Evolutionary conservation across 2,888 invertebrate species (phyloP), one percentile per base, ranked within the genome.

Genomic region (Perithous albicinctus): DNA sequence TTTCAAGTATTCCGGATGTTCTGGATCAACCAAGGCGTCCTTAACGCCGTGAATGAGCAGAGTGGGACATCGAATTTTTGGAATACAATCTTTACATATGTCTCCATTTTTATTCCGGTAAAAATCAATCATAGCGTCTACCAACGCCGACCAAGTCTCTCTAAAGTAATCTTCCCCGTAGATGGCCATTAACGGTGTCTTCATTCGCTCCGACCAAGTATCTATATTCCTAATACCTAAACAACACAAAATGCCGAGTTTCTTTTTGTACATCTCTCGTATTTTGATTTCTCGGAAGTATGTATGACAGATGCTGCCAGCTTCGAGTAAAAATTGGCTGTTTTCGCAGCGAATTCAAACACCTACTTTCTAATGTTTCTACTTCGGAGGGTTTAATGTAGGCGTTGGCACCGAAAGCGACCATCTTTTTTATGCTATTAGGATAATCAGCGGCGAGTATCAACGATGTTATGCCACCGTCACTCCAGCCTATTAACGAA

Each of bases 401-500:
- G 0, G 97, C 94, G 90, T 97, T 97, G 0, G 96, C 94, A 0
- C 97, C 98, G 95, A 96, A 96, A 10, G 97, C 94, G 0, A 98
- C 95, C 76, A 98, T 92, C 89, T 96, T 97, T 10, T 95, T 93
- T 0, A 98, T 94, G 8, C 93, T 92, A 0, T 95, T 93, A 0
- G 96, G 95, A 92, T 96, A 94, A 78, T 94, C 95, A 0, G 96
- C 96, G 3, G 97, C 96, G n/a, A 97, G 90, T 35, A 98, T 95
- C 84, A 98, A 92, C 15, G 95, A 95, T 0, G 96, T 95, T 54
- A 96, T 96, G 1, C 97, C 98, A 29, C 98, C 98, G 93, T 97
- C 97, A 93, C 97, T 97, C 97, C 98, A 98, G 0, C 98, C 98
- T 76, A 98, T 89, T 8, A 98, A 88, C 0, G 97, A 97, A 92